Evolutionary conservation across 2,888 invertebrate species (phyloP).

Genomic region (Lepidocyrtoides sp.): DNA sequence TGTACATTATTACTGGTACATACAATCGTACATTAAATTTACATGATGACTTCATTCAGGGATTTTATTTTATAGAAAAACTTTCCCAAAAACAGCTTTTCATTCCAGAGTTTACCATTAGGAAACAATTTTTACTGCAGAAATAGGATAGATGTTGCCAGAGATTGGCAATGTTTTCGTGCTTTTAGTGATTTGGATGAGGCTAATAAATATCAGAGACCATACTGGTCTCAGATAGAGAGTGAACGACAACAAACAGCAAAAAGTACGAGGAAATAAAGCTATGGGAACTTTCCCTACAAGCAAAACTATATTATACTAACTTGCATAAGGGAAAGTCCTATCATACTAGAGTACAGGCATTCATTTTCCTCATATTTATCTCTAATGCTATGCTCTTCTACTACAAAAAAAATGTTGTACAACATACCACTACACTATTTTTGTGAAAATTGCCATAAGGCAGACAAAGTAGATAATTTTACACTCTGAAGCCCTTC

Average conservation of each 20-base stretch:
- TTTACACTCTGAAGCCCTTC: conserved; percentile 42
- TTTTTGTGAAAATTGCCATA: conserved; percentile 53
- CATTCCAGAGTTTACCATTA: conserved; percentile 1
- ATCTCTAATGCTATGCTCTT: neutral
- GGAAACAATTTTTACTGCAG: conserved; percentile 31
- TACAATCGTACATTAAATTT: conserved; percentile 35
- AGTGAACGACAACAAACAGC: neutral
- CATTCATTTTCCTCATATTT: conserved; percentile 10
- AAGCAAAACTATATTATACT: neutral
- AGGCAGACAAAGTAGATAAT: conserved; percentile 60
- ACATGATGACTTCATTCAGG: conserved; percentile 35
- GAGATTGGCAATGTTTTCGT: conserved; percentile 22
- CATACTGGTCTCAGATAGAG: neutral
- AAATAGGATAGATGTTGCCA: conserved; percentile 19
- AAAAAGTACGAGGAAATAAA: neutral
- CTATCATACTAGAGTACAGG: neutral
- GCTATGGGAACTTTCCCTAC: neutral
- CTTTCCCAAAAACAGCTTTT: neutral
- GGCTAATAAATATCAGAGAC: conserved; percentile 51
- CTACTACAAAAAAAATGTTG: neutral
- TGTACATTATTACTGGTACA: neutral
- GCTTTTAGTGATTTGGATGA: conserved; percentile 27
- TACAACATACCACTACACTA: conserved; percentile 34
- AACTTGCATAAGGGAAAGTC: neutral
- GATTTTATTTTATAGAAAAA: neutral